These are phyloP conservation scores for Gortyna flavago DNA, from an alignment of 2,888 invertebrate genomes.

Conservation along the genomic window DNA sequence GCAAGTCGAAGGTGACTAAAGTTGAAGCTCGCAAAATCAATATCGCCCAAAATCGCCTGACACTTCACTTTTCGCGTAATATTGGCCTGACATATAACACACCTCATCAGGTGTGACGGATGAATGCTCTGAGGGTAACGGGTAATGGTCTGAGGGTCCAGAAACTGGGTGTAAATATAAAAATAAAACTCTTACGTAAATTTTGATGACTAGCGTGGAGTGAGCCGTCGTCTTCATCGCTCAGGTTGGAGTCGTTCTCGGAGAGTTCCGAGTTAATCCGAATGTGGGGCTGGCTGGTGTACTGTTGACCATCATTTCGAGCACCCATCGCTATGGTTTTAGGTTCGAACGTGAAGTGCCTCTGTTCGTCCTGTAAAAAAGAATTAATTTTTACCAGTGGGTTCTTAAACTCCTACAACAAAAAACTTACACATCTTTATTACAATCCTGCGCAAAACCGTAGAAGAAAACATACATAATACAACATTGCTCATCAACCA, in stretches of 20 bases:
- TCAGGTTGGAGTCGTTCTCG: constrained; percentile 84
- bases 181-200: constrained; percentile 74
- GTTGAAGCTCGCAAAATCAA: neutral
- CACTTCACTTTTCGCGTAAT: neutral
- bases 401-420: neutral
- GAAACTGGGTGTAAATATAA: neutral
- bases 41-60: too few relatives aligned
- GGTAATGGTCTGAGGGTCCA: too few relatives aligned
- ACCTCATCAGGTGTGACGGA: too few relatives aligned
- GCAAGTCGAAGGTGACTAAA: neutral
- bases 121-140: too few relatives aligned
- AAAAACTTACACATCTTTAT: neutral
- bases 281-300: constrained; percentile 80
- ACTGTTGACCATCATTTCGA: constrained; percentile 66
- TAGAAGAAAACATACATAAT: neutral
- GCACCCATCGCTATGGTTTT: constrained; percentile 78
- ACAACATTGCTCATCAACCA: neutral
- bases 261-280: constrained; percentile 80
- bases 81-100: neutral
- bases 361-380: constrained; percentile 75
- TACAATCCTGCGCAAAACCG: too few relatives aligned
- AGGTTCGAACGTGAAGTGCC: constrained; percentile 81
- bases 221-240: constrained; percentile 85
- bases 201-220: constrained; percentile 83
- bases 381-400: neutral